Conservation (phyloP, 2,888 invertebrate genomes). For the Zygothrica quintamaculata region DNA sequence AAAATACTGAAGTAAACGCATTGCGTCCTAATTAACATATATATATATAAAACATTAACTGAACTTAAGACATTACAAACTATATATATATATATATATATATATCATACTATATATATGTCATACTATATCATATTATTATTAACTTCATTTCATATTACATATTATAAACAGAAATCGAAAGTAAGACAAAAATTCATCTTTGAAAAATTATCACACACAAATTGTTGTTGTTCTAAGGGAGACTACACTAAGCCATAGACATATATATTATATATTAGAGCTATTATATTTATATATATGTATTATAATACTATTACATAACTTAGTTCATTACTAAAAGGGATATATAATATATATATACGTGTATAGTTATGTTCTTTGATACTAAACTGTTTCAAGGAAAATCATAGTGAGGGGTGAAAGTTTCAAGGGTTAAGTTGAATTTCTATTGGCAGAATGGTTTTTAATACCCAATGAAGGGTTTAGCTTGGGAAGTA, state of each 20-base stretch:
- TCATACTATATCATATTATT: constrained; percentile 19
- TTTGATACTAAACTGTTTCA: constrained; percentile 46
- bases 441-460: no score
- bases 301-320: background rate
- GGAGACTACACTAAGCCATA: constrained; percentile 60
- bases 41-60: constrained; percentile 26
- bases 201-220: constrained; percentile 78
- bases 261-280: constrained; percentile 17
- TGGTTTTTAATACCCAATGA: no score
- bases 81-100: constrained; percentile 24
- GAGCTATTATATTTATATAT: constrained; percentile 25
- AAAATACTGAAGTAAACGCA: background rate
- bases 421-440: no score
- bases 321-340: constrained; percentile 24
- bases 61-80: constrained; percentile 29
- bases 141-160: constrained; percentile 8
- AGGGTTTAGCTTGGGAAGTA: no score
- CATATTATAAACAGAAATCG: constrained; percentile 2
- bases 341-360: constrained; percentile 9
- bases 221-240: constrained; percentile 51
- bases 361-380: constrained; percentile 14
- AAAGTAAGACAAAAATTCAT: constrained; percentile 51
- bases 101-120: constrained; percentile 23
- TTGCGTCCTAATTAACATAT: background rate
- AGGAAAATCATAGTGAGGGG: no score